phyloP scores from a whole-genome alignment of 1,140 invertebrate species.

The Nephotettix cincticeps region DNA sequence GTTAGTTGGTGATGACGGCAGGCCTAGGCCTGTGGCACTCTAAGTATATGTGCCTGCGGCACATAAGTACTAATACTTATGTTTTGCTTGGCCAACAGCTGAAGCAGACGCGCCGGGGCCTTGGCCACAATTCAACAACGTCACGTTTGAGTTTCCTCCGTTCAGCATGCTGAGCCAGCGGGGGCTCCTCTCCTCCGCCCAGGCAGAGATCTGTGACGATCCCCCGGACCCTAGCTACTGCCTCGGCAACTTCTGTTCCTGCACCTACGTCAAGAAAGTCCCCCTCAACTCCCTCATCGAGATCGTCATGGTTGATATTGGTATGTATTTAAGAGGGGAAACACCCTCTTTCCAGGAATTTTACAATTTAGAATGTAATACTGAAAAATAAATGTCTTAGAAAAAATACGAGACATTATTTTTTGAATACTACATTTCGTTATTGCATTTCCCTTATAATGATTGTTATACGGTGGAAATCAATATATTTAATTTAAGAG shows the following conservation, averaged over 20 bases:
- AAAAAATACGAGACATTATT: neutral
- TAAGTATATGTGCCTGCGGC: too few species aligned
- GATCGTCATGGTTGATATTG: conserved; percentile 36
- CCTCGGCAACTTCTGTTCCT: conserved; percentile 30
- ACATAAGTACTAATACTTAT: too few species aligned
- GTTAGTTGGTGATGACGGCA: too few species aligned
- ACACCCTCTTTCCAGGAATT: too few species aligned
- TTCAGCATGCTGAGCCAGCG: conserved; percentile 11
- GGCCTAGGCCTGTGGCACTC: too few species aligned
- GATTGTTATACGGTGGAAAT: too few species aligned
- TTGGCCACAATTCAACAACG: conserved; percentile 36
- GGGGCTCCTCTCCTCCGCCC: neutral
- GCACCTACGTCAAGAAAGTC: conserved; percentile 30
- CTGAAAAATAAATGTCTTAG: neutral
- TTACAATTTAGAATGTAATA: too few species aligned
- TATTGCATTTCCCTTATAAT: too few species aligned
- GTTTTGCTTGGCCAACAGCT: conserved; percentile 19
- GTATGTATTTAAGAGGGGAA: conserved; percentile 30
- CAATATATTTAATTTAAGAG: too few species aligned
- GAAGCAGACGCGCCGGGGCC: conserved; percentile 31
- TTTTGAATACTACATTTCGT: too few species aligned
- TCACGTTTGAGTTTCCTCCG: conserved; percentile 35
- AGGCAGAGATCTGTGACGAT: conserved; percentile 26
- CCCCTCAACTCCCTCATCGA: conserved; percentile 32
- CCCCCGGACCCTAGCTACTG: conserved; percentile 23